Conservation (phyloP, 2,888 invertebrate species). For the Amphipyra tragopoginis region DNA sequence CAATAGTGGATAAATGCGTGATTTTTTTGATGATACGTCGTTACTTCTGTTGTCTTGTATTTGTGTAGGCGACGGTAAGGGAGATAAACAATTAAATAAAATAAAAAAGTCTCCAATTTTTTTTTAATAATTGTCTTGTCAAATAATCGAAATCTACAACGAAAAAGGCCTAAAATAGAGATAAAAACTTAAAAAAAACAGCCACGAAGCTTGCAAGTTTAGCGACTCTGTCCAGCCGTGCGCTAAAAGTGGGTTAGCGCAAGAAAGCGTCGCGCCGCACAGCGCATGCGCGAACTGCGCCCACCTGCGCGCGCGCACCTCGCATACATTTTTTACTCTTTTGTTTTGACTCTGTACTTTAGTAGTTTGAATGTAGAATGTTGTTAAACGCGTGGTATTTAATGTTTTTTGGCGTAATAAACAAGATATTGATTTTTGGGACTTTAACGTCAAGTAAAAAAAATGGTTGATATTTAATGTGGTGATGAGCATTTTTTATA, state of each 20-base stretch:
- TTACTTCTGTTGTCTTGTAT: no score
- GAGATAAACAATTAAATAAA: no score
- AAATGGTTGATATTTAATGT: no score
- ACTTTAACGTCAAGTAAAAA: no score
- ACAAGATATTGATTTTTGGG: no score
- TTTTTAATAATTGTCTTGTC: no score
- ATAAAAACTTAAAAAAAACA: background rate
- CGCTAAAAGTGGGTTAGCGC: slow-evolving; percentile 80
- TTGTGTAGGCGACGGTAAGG: no score
- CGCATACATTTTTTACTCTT: slow-evolving; percentile 34
- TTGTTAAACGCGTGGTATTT: background rate
- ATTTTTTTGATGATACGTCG: no score
- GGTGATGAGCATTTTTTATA: no score
- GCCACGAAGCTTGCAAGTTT: slow-evolving; percentile 34
- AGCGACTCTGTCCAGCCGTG: slow-evolving; percentile 67
- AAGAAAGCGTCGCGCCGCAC: slow-evolving; percentile 79
- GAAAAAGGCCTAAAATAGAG: background rate
- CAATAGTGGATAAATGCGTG: no score
- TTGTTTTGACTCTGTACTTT: slow-evolving; percentile 31
- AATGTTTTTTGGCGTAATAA: no score
- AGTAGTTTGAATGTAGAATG: slow-evolving; percentile 28
- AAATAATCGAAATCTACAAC: background rate
- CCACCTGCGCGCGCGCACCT: slow-evolving; percentile 62
- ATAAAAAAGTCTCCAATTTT: no score
- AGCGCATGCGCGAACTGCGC: slow-evolving; percentile 60